Conservation (phyloP, 1,140 invertebrate species). For the Bombus cullumanus region DNA sequence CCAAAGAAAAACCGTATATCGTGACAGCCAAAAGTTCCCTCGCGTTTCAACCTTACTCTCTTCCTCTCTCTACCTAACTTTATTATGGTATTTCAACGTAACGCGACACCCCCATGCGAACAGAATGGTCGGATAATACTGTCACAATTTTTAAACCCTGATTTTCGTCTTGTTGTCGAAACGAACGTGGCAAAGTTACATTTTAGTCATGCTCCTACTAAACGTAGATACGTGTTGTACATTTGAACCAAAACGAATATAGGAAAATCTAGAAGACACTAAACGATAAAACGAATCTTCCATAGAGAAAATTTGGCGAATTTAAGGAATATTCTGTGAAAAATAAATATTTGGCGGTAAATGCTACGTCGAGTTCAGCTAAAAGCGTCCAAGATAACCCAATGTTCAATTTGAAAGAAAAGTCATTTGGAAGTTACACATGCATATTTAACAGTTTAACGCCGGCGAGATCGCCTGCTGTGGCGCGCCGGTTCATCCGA, state of each 20-base stretch:
- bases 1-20: background rate
- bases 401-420: background rate
- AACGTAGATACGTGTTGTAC: background rate
- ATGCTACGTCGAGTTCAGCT: background rate
- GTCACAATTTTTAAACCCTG: background rate
- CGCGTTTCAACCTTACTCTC: background rate
- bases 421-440: slow-evolving; percentile 12
- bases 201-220: background rate
- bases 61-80: background rate
- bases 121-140: background rate
- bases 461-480: background rate
- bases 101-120: background rate
- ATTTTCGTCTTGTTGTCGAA: background rate
- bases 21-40: slow-evolving; percentile 6
- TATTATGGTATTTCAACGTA: background rate
- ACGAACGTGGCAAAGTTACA: background rate
- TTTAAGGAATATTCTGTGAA: too few relatives aligned
- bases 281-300: too few relatives aligned
- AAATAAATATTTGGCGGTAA: background rate
- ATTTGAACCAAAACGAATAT: too few relatives aligned
- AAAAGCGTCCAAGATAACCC: slow-evolving; percentile 5
- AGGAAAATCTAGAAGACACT: too few relatives aligned
- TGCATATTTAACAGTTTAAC: slow-evolving; percentile 57
- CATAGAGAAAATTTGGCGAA: too few relatives aligned
- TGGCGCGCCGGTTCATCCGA: slow-evolving; percentile 12